A percentile compares a stretch with the other conserved stretches of the same genome.
Evolutionary conservation across 1,140 invertebrate species (phyloP).

Genomic region (Drosophila melanica): DNA sequence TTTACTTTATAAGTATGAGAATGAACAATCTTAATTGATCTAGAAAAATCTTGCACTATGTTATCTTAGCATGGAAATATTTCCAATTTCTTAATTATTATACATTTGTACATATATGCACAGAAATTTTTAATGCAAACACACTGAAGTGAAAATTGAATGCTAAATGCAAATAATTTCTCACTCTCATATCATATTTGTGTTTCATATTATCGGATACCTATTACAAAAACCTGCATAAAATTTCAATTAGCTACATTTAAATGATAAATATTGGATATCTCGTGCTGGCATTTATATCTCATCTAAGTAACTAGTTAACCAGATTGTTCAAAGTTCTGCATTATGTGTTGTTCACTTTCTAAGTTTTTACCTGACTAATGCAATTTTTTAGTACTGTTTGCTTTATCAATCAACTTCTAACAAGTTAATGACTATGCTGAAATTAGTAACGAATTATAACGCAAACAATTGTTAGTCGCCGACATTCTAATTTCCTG

Average conservation of each 20-base stretch:
- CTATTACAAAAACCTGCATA: conserved; percentile 13
- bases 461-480: neutral
- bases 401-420: neutral
- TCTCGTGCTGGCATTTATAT: conserved; percentile 17
- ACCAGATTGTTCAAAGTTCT: conserved; percentile 12
- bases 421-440: neutral
- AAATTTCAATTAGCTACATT: neutral
- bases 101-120: conserved; percentile 1
- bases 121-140: conserved; percentile 3
- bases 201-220: conserved; percentile 18
- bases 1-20: too few relatives aligned
- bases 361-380: conserved; percentile 27
- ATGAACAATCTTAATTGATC: too few relatives aligned
- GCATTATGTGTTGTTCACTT: neutral
- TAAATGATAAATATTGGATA: neutral
- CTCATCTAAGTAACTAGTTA: conserved; percentile 7
- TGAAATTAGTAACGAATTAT: neutral
- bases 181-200: conserved; percentile 15
- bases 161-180: conserved; percentile 17
- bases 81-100: neutral
- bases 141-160: conserved; percentile 18
- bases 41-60: too few relatives aligned
- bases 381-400: neutral
- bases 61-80: neutral
- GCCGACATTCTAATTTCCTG: too few relatives aligned